Conservation (phyloP, 2,888 invertebrate species). For the Dicycla oo region DNA sequence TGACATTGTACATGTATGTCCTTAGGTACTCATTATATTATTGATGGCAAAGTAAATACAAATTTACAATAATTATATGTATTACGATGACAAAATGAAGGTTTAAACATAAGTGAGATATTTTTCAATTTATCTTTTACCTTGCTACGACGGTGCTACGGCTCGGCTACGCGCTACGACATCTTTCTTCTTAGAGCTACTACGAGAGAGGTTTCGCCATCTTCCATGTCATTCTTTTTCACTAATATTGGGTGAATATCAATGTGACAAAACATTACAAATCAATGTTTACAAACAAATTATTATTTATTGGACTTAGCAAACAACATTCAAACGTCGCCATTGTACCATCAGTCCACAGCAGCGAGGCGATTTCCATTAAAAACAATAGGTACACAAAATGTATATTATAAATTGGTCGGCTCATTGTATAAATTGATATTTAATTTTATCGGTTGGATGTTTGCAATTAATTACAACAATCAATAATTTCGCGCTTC, state of each 20-base stretch:
- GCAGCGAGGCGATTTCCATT: constrained; percentile 26
- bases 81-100: not conserved
- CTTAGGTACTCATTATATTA: not conserved
- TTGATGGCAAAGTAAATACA: not conserved
- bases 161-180: constrained; percentile 7
- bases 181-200: not conserved
- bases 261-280: not conserved
- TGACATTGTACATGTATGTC: not conserved
- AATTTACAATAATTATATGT: too few relatives aligned
- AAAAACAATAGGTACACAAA: constrained; percentile 45
- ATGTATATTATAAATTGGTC: constrained; percentile 58
- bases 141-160: constrained; percentile 37
- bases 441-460: constrained; percentile 78
- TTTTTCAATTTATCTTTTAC: not conserved
- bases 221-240: not conserved
- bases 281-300: not conserved
- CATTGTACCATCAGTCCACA: constrained; percentile 18
- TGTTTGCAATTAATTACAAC: constrained; percentile 87
- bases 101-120: not conserved
- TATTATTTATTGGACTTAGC: not conserved
- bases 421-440: constrained; percentile 72
- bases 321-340: constrained; percentile 12
- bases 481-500: constrained; percentile 87
- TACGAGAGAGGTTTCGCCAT: not conserved
- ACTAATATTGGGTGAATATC: not conserved